A percentile compares a stretch with the other conserved stretches of the same genome.
Conservation (phyloP, 2,113 vertebrate genomes). For the Semicossyphus pulcher region DNA sequence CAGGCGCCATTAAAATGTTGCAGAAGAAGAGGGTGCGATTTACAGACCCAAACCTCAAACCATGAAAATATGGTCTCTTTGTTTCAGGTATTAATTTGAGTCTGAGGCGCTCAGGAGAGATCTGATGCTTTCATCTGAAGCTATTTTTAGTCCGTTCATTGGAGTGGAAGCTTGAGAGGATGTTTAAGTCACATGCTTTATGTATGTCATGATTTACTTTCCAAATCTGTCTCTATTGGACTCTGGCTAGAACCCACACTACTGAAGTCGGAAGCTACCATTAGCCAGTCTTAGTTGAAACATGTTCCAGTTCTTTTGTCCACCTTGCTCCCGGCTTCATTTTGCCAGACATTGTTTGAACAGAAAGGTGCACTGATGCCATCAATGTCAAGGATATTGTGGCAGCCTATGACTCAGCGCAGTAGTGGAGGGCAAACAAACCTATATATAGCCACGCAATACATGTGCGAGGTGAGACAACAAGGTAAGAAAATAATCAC, state of each 20-base stretch:
- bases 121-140: background rate
- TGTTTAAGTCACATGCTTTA: background rate
- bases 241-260: background rate
- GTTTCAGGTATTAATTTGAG: background rate
- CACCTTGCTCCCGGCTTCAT: background rate
- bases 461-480: constrained; percentile 14
- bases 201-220: background rate
- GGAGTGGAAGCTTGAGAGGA: background rate
- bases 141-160: background rate
- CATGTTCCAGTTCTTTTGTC: constrained; percentile 5
- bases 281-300: background rate
- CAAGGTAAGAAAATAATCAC: constrained; percentile 13
- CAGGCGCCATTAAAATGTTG: too few relatives aligned
- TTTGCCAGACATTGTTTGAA: constrained; percentile 34
- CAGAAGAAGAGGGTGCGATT: background rate
- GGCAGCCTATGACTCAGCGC: constrained; percentile 36
- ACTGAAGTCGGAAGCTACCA: background rate
- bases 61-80: background rate
- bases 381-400: constrained; percentile 30
- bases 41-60: background rate
- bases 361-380: constrained; percentile 37
- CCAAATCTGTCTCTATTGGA: background rate
- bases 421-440: constrained; percentile 24
- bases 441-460: constrained; percentile 27
- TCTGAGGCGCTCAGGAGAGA: background rate